Evolutionary conservation across 2,797 vertebrate genomes (phyloP).

Genomic region (Denticeps clupeoides): DNA sequence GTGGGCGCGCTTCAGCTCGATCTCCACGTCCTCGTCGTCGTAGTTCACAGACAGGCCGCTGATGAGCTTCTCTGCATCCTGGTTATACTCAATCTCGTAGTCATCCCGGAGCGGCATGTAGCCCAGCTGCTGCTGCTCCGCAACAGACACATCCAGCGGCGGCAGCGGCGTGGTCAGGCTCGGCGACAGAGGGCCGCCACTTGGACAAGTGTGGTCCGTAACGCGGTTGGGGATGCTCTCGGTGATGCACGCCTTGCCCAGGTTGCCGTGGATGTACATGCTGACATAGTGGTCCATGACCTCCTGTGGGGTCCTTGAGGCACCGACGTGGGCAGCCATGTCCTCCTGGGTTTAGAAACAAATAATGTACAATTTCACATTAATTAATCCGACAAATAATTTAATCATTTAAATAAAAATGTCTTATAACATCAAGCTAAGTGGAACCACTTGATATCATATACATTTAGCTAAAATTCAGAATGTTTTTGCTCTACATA

Average conservation of each 20-base stretch:
- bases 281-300: conserved; percentile 97
- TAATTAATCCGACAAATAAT: neutral
- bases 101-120: conserved; percentile 96
- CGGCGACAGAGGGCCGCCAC: conserved; percentile 80
- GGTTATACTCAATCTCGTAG: conserved; percentile 94
- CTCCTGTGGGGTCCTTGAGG: conserved; percentile 83
- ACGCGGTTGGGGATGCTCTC: conserved; percentile 94
- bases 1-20: conserved; percentile 88
- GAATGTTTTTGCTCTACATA: too few species aligned
- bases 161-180: conserved; percentile 87
- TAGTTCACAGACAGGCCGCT: conserved; percentile 94
- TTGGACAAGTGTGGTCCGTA: conserved; percentile 92
- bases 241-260: conserved; percentile 94
- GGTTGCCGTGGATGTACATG: conserved; percentile 97
- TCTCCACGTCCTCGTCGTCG: conserved; percentile 91
- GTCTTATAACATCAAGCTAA: too few species aligned
- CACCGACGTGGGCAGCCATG: conserved; percentile 90
- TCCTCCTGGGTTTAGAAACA: conserved; percentile 79
- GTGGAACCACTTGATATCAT: too few species aligned
- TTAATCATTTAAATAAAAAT: neutral
- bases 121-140: conserved; percentile 91
- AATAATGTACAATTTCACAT: neutral
- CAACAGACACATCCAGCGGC: conserved; percentile 77
- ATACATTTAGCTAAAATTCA: too few species aligned
- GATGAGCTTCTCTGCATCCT: conserved; percentile 90